Base-by-base conservation (phyloP, 2,888 invertebrate genomes). In the Tyria jacobaeae region DNA sequence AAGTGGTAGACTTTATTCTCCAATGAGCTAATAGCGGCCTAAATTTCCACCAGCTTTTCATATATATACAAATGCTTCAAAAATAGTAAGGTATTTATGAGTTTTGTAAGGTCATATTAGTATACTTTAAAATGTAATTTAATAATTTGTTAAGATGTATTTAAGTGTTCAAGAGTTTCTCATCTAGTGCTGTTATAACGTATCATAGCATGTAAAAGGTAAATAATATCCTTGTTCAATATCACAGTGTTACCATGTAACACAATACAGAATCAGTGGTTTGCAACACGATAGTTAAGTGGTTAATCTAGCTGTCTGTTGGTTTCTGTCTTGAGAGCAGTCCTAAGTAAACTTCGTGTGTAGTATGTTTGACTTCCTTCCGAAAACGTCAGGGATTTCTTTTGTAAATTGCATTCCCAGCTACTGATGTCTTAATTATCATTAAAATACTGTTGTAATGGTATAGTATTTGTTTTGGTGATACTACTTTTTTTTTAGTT, bases 311-410 rank as follows among this genome's bases (percentile, higher is more conserved):
- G 77, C 83, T 86, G 88, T 87, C 85, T 83, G 81, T 80, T 78
- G 79, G 86, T 80, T 84, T 79, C 81, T 81, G 76, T 79, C 76
- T 75, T 80, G 80, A 84, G 71, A 70, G 78, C 15, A 74, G 86
- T 84, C 90, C 91, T 91, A 89, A 91, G 87, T 79, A 92, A 92
- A 92, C 90, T 82, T 79, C 87, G 86, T 75, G 75, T 76, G 70
- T 70, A 71, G 70, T 80, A 80, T 87, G 87, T 89, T 90, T 90
- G 85, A 80, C 73, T 75, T 79, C 76, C 72, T 70, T 71, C 86
- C 86, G 88, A 88, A 88, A 87, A 83, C 78, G 79, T 66, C 59
- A 57, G 73, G 75, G 83, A 86, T 87, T 87, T 86, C 82, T 84
- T 84, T 80, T 68, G 76, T 75, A 79, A 83, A 87, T 83, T 82